A percentile compares a stretch with the other conserved stretches of the same genome.
phyloP scores from a whole-genome alignment of 2,888 invertebrate genomes.

The Pollenia angustigena region DNA sequence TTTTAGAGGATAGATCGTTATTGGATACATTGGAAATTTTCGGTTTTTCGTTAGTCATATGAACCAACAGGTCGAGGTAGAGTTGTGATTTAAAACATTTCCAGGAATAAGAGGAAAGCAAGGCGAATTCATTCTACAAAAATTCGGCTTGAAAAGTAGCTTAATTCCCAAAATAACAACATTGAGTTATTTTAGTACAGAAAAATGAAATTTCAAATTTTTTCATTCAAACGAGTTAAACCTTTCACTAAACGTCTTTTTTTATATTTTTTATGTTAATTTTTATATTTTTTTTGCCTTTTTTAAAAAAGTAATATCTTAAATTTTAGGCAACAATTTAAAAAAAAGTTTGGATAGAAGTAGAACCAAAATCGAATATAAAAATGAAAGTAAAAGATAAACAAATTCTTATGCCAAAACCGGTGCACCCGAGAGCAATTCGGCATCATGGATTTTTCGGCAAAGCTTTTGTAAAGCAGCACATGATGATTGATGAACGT shows the following conservation, averaged over 20 bases:
- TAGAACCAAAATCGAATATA: background rate
- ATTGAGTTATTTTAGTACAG: background rate
- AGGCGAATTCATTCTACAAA: no score
- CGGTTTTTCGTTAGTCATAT: no score
- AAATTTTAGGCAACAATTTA: constrained; percentile 18
- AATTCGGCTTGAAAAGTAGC: no score
- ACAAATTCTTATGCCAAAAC: constrained; percentile 61
- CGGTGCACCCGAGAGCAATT: constrained; percentile 79
- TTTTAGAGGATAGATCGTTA: no score
- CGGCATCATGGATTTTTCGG: constrained; percentile 82
- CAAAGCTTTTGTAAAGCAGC: constrained; percentile 79
- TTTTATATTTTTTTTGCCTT: constrained; percentile 28
- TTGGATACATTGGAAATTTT: no score
- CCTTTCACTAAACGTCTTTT: constrained; percentile 6
- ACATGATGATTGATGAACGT: constrained; percentile 81
- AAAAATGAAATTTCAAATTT: background rate
- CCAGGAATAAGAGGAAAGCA: no score
- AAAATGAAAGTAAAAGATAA: constrained; percentile 29
- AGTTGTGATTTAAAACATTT: no score
- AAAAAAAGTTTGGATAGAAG: background rate
- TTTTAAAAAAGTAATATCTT: background rate
- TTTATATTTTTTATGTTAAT: constrained; percentile 23
- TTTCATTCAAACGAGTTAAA: constrained; percentile 24
- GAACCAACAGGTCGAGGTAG: no score
- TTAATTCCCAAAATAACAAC: no score